Evolutionary conservation across 2,113 vertebrate genomes (phyloP), one percentile per base, ranked within the genome.

Genomic region (Lepus timidus): DNA sequence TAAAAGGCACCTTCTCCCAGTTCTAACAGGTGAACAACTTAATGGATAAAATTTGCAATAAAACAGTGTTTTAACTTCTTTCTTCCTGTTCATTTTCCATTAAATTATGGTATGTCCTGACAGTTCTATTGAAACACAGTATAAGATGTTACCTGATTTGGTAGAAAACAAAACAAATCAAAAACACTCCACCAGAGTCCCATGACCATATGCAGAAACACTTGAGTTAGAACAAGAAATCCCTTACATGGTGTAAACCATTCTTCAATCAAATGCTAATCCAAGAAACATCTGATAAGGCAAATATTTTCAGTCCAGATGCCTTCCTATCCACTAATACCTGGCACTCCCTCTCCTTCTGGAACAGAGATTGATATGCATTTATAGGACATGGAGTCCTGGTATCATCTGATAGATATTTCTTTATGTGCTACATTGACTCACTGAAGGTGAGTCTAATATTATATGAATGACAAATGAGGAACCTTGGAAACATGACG

Each of bases 21-120:
- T 62, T 51, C 33, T 79, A 12, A 71, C 16, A 22, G 29, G 4
- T 0, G 23, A 62, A 33, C 33, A 33, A 58, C 6, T 44, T 44
- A 44, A 49, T 65, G 70, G 9, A 49, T 79, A 58, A 75, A 88
- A 22, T 78, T 84, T 2, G 84, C 23, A 27, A 58, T 55, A 44
- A 79, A 88, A 84, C 33, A 31, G 82, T 76, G 13, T 58, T 88
- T 71, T 62, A 78, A 25, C 12, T 27, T 27, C 85, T 89, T 94
- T 44, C 20, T 25, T 93, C 19, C 25, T 0, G 8, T 78, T 1
- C 49, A 4, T 27, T 71, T 36, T 95, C 31, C 10, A 27, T 82
- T 68, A 29, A 92, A 74, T 93, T 55, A 25, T 75, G 10, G 12
- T 2, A 64, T 4, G 4, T 93, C 39, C 36, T 61, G 1, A 19